Evolutionary conservation across 1,140 invertebrate species (phyloP), one percentile per base, ranked within the genome.

Genomic region (Drosophila rhopaloa): DNA sequence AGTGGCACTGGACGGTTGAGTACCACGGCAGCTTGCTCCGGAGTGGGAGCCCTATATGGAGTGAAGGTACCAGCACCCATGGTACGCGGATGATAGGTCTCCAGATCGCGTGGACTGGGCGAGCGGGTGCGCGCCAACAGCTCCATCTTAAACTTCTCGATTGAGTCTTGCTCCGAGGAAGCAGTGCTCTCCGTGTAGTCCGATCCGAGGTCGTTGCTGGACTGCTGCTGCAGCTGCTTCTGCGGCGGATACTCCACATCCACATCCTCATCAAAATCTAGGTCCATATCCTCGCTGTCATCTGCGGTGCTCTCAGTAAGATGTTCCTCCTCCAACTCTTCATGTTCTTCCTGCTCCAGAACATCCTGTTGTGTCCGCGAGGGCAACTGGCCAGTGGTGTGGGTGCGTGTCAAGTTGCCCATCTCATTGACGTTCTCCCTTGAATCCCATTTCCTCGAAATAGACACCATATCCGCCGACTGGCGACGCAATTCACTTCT

Each of bases 61-160:
- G 92, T 92, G 9, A 92, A 91, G 6, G 80, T 82, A 5, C 84
- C 86, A 1, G 81, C 79, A 5, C 53, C 65, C 91, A 91, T 92
- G 48, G 63, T 93, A 44, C 94, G 93, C 0, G 96, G 96, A 92
- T 96, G 94, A 86, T 96, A 96, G 0, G 95, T 96, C 41, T 94
- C 94, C 51, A 94, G 90, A 66, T 95, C 94, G 56, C 95, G 95
- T 1, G 91, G 90, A 40, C 95, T 93, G 19, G 55, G 92, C 38
- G 90, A 94, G 35, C 81, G 93, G 56, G 88, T 93, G 70, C 68
- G 93, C 54, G 91, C 84, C 40, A 93, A 59, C 5, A 94, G 91
- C 44, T 92, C 93, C 60, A 93, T 93, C 93, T 93, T 95, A 79
- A 93, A 93, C 70, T 92, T 93, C 92, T 92, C 93, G 83, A 93